Percentiles rank a stretch among this genome's conserved stretches.
phyloP scores from a whole-genome alignment of 2,888 invertebrate genomes.

The Sphinx pinastri region DNA sequence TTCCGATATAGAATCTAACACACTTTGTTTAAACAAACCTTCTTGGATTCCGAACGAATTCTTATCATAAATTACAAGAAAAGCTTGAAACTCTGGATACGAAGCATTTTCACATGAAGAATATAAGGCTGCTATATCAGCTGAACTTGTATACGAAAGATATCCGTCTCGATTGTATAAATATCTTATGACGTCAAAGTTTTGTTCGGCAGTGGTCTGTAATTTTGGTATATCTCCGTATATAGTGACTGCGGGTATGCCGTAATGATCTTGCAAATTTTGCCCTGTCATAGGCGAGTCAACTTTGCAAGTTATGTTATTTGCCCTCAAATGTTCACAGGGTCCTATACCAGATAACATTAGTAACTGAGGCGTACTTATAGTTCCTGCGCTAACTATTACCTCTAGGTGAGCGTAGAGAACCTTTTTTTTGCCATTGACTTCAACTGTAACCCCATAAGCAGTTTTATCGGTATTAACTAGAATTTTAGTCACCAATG shows the following conservation, averaged over 20 bases:
- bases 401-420: constrained; percentile 51
- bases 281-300: constrained; percentile 63
- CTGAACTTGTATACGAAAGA: constrained; percentile 29
- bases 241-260: constrained; percentile 30
- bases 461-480: constrained; percentile 40
- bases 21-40: constrained; percentile 28
- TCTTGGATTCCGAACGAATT: constrained; percentile 29
- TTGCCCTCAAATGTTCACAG: constrained; percentile 46
- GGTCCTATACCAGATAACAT: constrained; percentile 75
- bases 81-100: constrained; percentile 35
- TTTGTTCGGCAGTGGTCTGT: constrained; percentile 17
- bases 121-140: constrained; percentile 37
- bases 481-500: constrained; percentile 54
- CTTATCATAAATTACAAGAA: constrained; percentile 30
- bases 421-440: constrained; percentile 26
- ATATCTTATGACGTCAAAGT: constrained; percentile 31
- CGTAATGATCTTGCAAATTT: constrained; percentile 69
- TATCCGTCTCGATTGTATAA: constrained; percentile 29
- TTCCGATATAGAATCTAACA: constrained; percentile 31
- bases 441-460: constrained; percentile 30
- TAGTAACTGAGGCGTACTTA: constrained; percentile 67
- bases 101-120: constrained; percentile 27
- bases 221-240: constrained; percentile 29
- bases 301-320: constrained; percentile 52
- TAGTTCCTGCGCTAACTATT: constrained; percentile 64